Base-by-base conservation (phyloP, 2,113 vertebrate species). In the Scomber colias region DNA sequence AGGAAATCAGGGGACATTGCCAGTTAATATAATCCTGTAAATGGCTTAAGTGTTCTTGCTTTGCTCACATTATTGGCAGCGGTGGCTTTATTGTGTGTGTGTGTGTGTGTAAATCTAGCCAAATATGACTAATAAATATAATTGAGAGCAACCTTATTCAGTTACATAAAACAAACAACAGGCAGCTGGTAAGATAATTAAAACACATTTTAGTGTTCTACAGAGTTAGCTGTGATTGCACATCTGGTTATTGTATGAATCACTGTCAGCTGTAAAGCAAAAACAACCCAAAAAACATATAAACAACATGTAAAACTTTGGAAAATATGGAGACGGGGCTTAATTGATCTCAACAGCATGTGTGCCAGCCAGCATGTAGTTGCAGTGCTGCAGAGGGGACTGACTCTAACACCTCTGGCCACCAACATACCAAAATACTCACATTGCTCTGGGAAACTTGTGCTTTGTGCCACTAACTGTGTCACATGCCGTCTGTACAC, bases 141-240 rank as follows among this genome's bases (percentile, higher is more conserved):
- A 85, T 77, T 68, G 76, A 81, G 61, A 54, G 7, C 57, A 70
- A 48, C 59, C 30, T 69, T 75, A 68, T 84, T 76, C 67, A 59
- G 63, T 79, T 81, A 69, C 24, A 30, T 70, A 83, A 83, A 70
- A 78, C 51, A 81, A 83, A 81, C 73, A 90, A 78, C 76, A 75
- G 51, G 64, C 79, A 68, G 82, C 75, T 86, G 84, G 70, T 71
- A 50, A 65, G 35, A 86, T 79, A 76, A 74, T 65, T 50, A 56
- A 75, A 69, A 75, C 63, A 65, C 48, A 67, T 69, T 69, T 75
- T 21, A 59, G 13, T 51, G 73, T 75, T 69, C 59, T 71, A 24
- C 69, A 44, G 30, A 65, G 11, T 45, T 56, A 19, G 27, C 17
- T 49, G 45, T 67, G 69, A 71, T 59, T 45, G 51, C 59, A 69